Conservation (phyloP, 2,797 vertebrate species). For the Loris lydekkerianus region DNA sequence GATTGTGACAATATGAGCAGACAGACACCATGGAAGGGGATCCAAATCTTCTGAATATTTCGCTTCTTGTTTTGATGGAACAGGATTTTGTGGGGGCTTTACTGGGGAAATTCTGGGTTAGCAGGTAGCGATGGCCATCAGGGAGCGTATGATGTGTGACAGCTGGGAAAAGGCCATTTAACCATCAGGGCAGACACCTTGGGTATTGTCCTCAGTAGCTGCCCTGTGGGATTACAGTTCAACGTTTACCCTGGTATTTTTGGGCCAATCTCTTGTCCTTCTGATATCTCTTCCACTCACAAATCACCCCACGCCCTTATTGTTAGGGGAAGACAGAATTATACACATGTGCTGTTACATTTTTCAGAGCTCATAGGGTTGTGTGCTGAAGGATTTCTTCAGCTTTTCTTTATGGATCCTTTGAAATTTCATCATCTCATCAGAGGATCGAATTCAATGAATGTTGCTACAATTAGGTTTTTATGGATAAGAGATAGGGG, state of each 20-base stretch:
- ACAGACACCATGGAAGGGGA: neutral
- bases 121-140: fast-evolving
- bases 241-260: neutral
- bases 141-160: neutral
- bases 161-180: neutral
- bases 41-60: neutral
- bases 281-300: neutral
- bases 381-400: conserved; percentile 35
- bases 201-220: neutral
- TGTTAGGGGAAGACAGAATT: neutral
- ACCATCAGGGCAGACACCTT: neutral
- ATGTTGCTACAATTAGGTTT: conserved; percentile 65
- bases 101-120: neutral
- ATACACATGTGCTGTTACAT: neutral
- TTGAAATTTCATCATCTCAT: conserved; percentile 68
- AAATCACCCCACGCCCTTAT: neutral
- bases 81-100: conserved; percentile 20
- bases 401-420: conserved; percentile 25
- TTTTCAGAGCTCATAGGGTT: neutral
- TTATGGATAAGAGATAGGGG: neutral
- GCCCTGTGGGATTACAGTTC: neutral
- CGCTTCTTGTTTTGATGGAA: conserved; percentile 29
- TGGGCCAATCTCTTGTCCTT: neutral
- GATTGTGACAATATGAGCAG: neutral
- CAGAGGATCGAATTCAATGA: conserved; percentile 44